Base-by-base conservation (phyloP, 2,888 invertebrate species). In the Ophion ellenae region DNA sequence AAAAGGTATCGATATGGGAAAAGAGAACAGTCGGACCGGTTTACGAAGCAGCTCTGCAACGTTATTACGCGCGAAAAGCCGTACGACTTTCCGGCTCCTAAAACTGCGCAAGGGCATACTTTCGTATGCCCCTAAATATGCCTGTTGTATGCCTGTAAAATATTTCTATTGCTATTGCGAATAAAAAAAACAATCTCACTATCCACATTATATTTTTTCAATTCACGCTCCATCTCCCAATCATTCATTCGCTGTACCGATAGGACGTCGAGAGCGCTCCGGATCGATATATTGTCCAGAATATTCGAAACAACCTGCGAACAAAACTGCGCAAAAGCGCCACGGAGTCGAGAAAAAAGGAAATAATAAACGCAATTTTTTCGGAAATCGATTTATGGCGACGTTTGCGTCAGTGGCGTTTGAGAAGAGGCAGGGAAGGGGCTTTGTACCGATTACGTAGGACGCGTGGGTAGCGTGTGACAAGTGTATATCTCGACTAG, bases 11-110 rank as follows among this genome's bases (percentile, higher is more conserved):
- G 91, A 96, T 98, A 90, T 98, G 98, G 97, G 96, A 96, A 90
- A 98, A 98, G 91, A 95, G 98, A 89, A 98, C 98, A 45, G 96
- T 98, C 20, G 98, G 97, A 9, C 95, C 95, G 74, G 95, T 96
- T 2, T 97, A 97, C 93, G 97, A 97, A 83, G 96, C 96, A 82
- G 98, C 98, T 20, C 93, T 97, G 47, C 95, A 96, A 90, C 95
- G 97, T 90, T 98, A 97, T 94, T 97, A 96, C 92, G 96, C 96
- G 91, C 95, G 98, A 89, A 97, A 97, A 94, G 95, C 96, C 40
- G 93, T 95, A 7, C 95, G 96, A 90, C 75, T 91, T 57, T 86
- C 90, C 40, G 89, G 88, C 28, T 83, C 85, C 7, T 88, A 82
- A 61, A 77, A n/a, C n/a, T 20, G 57, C 2, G 32, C 61, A 20